These are phyloP conservation scores for Drosophila fungiperda DNA, from an alignment of 2,888 invertebrate species.

Conservation along the genomic window DNA sequence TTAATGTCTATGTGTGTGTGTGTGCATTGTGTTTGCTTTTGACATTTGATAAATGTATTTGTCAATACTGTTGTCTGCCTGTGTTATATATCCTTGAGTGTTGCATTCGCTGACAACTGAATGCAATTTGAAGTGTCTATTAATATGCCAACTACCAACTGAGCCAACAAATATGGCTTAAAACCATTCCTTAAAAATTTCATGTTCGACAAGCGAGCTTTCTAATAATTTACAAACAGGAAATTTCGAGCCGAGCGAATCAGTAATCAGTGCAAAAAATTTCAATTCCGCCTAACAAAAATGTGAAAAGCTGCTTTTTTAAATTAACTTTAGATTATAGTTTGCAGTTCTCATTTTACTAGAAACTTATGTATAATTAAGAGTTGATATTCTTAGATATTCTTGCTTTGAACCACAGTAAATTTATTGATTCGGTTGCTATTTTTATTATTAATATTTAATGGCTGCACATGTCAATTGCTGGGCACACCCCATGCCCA, in stretches of 20 bases:
- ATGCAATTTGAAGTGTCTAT: slow-evolving; percentile 61
- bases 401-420: not conserved
- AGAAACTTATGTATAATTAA: not conserved
- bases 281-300: not conserved
- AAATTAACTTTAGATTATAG: not conserved
- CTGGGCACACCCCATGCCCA: not conserved
- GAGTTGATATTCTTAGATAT: not conserved
- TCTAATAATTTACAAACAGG: slow-evolving; percentile 36
- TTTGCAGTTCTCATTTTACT: not conserved
- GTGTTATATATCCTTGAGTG: slow-evolving; percentile 3
- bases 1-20: slow-evolving; percentile 7
- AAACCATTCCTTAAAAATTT: slow-evolving; percentile 11
- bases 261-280: slow-evolving; percentile 1
- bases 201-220: slow-evolving; percentile 22
- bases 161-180: slow-evolving; percentile 20
- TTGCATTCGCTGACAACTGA: slow-evolving; percentile 35
- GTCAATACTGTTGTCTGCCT: slow-evolving; percentile 1
- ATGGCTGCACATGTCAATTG: not conserved
- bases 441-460: not conserved
- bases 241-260: slow-evolving; percentile 20
- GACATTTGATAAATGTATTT: slow-evolving; percentile 64
- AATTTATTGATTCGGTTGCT: not conserved
- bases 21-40: slow-evolving; percentile 13
- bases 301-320: not conserved
- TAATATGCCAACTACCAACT: slow-evolving; percentile 40